A percentile compares a stretch with the other conserved stretches of the same genome.
Evolutionary conservation across 2,113 vertebrate species (phyloP).

Genomic region (Amphiprion percula): DNA sequence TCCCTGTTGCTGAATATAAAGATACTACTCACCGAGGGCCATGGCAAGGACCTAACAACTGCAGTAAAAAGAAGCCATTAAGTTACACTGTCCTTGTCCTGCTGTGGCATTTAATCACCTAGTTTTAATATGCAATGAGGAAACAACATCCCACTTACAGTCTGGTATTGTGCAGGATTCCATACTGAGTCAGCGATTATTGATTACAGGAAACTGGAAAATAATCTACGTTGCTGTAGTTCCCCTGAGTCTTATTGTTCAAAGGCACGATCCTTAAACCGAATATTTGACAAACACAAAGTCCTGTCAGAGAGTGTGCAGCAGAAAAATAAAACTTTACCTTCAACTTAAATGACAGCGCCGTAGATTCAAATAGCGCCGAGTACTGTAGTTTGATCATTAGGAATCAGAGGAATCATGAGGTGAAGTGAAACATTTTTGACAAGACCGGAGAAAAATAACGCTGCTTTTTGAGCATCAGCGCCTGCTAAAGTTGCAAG

Average conservation of each 20-base stretch:
- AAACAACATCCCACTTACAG: slow-evolving; percentile 44
- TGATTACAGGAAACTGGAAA: slow-evolving; percentile 52
- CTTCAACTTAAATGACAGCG: neutral
- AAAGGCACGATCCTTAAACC: slow-evolving; percentile 8
- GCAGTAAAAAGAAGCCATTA: slow-evolving; percentile 69
- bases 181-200: slow-evolving; percentile 69
- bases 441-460: neutral
- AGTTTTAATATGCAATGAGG: slow-evolving; percentile 72
- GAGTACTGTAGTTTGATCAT: slow-evolving; percentile 9
- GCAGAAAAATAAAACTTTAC: neutral
- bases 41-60: slow-evolving; percentile 50
- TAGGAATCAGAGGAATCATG: neutral
- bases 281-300: slow-evolving; percentile 9
- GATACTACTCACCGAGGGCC: slow-evolving; percentile 58
- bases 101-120: slow-evolving; percentile 73
- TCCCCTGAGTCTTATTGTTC: slow-evolving; percentile 31
- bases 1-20: slow-evolving; percentile 64
- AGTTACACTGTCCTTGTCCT: slow-evolving; percentile 76
- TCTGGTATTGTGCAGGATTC: slow-evolving; percentile 35
- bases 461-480: neutral
- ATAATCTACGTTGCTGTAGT: slow-evolving; percentile 37
- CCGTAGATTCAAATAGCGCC: neutral
- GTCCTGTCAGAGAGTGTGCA: neutral
- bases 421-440: neutral
- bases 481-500: neutral